Evolutionary conservation across 2,797 vertebrate genomes (phyloP), one percentile per base, ranked within the genome.

Genomic region (Hapalemur alaotrensis): DNA sequence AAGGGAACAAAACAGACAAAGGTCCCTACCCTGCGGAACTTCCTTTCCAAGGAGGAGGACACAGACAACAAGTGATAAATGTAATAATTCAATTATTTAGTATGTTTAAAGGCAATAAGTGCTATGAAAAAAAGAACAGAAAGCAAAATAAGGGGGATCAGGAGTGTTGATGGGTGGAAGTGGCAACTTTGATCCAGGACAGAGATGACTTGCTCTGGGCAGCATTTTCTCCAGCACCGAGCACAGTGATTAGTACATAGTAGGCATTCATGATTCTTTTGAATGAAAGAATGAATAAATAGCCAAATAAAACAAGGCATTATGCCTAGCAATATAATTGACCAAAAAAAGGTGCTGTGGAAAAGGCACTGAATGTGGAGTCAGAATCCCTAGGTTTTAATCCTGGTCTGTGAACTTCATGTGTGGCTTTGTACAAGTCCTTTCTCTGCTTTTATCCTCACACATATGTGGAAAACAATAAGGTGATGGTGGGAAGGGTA

Each of bases 1-100:
- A 46, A 65, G 43, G 41, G 15, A 95, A 65, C 50, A 80, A 92
- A 90, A 88, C 69, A 92, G 61, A 82, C 48, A 86, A 81, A 88
- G 38, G 18, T 61, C 25, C 15, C 28, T 80, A 20, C 32, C 50
- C 17, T 61, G 8, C n/a, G 35, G 35, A 82, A 20, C 38, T 91
- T 70, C 52, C 38, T 13, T 72, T 79, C 46, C 41, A 82, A 38
- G 11, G 82, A 65, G 28, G 20, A 70, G 20, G n/a, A 61, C 48
- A 73, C 25, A 61, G 35, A 50, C n/a, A 89, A 54, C 50, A 76
- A 76, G 11, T 72, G 20, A 90, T 67, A 89, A 76, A 86, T 72
- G 82, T 5, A 92, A 80, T 61, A 59, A 75, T 46, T 65, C 41
- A 73, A 23, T 28, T 57, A 35, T 52, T 92, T 81, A 65, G 18